Base-by-base conservation (phyloP, 1,140 invertebrate species). In the Triops longicaudatus region DNA sequence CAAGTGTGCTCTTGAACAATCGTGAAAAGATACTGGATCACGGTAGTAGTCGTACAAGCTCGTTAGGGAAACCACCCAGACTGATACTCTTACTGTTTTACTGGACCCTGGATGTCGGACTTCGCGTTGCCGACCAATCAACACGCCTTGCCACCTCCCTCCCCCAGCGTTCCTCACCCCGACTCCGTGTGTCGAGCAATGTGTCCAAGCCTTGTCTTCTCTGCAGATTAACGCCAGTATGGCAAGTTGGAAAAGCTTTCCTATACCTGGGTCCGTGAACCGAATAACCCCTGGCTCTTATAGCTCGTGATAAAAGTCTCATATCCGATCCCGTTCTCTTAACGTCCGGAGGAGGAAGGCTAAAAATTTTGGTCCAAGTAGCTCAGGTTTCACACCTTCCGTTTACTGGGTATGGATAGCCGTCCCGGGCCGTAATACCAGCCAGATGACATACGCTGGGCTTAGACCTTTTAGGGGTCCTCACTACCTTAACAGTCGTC, bases 361-460 rank as follows among this genome's bases (percentile, higher is more conserved):
- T 17, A 22, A 37, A 37, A 37, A 37, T 7, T 37, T 37, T 37
- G 31, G 14, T 63, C 50, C 50, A 63, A 63, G 31, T 37, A 37
- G 50, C 50, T 63, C 50, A 63, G 17, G 50, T 63, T 63, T 63
- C 50, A 63, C 50, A 63, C 50, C 50, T 63, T 63, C 50, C 50
- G 50, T 63, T 63, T 63, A 63, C 3, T 14, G 50, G 50, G 50
- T 6, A 63, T 17, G 22, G 17, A 63, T 22, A 22, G 50, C 17
- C 50, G 17, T 22, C 50, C 50, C 50, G n/a, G 2, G 6, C 50
- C 50, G 17, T 5, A 63, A n/a, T 63, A 22, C 50, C 50, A 22
- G 50, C 50, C 50, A 63, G 50, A 63, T 63, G 50, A 63, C 50
- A 63, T 5, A 63, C 14, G 50, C 4, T n/a, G 2, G 31, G 31